Evolutionary conservation across 2,888 invertebrate species (phyloP), one percentile per base, ranked within the genome.

Genomic region (Phyllotreta striolata): DNA sequence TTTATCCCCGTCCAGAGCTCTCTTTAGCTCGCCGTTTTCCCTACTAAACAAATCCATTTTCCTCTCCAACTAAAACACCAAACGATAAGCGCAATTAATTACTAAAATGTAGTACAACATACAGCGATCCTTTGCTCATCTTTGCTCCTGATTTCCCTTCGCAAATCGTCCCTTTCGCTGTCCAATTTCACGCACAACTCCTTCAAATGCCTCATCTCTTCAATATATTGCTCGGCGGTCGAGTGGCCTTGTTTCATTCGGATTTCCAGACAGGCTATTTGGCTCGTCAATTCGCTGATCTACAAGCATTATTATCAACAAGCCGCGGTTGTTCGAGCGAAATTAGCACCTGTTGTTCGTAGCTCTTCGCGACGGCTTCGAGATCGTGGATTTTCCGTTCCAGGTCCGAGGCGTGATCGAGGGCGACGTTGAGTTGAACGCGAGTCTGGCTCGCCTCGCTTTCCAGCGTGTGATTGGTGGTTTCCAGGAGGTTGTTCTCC

Each of bases 391-490:
- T 73, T 77, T 88, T 86, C 63, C 86, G 83, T 80, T 92, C 91
- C 46, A 92, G 82, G 71, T 84, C 85, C 62, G 84, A 79, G 55
- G 91, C 84, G 72, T 86, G 86, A 72, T 85, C 85, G 66, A 86
- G 83, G 7, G 88, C 84, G 35, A 85, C 84, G 6, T 79, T 79
- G 43, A 85, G 76, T 75, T 84, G 83, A 1, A 83, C 83, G 74
- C 88, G 88, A 63, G 88, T 88, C 71, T 91, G 90, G 5, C 87
- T 87, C 1, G 91, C 89, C 81, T 92, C 91, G 70, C 85, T 88
- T 80, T 93, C 92, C 69, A 93, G 83, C 57, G 90, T 90, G 75
- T 91, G 91, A 79, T 93, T 93, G 68, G 88, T 92, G 71, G 86
- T 91, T 82, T 92, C 92, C 67, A 93, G 81, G 64, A 88, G 84